phyloP scores from a whole-genome alignment of 37 sponge, comb jelly and placozoan species.

The Theonella swinhoei region DNA sequence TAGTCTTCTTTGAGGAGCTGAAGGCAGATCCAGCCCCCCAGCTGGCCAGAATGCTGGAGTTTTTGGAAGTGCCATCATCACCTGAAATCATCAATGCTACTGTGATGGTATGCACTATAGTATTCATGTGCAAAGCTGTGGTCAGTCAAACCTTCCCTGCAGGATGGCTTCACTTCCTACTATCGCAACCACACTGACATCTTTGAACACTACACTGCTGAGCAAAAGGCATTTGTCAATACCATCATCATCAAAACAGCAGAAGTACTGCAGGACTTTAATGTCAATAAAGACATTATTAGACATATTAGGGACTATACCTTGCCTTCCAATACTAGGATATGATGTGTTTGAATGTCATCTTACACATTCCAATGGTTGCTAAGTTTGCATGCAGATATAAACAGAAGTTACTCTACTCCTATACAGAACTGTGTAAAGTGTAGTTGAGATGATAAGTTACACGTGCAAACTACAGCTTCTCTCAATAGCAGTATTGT shows the following conservation, averaged over 20 bases:
- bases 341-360: too few species aligned
- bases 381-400: too few species aligned
- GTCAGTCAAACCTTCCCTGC: neutral
- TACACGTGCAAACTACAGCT: too few species aligned
- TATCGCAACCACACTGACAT: conserved; percentile 14
- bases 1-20: conserved; percentile 20
- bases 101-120: neutral
- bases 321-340: too few species aligned
- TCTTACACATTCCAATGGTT: too few species aligned
- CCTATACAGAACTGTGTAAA: too few species aligned
- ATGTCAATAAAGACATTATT: neutral
- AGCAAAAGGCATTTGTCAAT: conserved; percentile 14
- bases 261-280: neutral
- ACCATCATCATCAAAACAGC: neutral
- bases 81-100: neutral
- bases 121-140: neutral
- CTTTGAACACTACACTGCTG: conserved; percentile 25
- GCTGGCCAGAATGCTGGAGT: conserved; percentile 1
- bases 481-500: too few species aligned
- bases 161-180: conserved; percentile 8
- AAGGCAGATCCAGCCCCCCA: neutral
- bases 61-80: neutral
- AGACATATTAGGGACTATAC: too few species aligned
- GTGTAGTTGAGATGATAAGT: too few species aligned
- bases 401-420: too few species aligned